Percentiles rank a stretch among this genome's conserved stretches.
These are phyloP conservation scores for Perccottus glenii DNA, from an alignment of 2,113 vertebrate species.

Conservation along the genomic window DNA sequence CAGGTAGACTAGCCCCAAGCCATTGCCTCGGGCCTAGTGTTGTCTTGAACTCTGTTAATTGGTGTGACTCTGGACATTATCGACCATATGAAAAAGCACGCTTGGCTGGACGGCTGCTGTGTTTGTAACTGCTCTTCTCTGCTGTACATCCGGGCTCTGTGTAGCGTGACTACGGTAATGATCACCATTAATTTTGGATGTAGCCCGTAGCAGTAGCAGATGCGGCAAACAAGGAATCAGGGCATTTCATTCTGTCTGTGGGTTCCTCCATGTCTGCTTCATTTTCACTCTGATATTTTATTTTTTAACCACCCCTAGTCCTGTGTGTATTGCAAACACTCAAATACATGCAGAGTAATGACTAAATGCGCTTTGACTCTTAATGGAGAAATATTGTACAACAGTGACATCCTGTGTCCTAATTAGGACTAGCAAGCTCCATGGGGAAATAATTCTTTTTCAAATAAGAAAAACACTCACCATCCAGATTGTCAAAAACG, in stretches of 20 bases:
- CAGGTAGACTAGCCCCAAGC: constrained; percentile 1
- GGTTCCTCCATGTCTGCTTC: constrained; percentile 1
- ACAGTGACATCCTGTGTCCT: constrained; percentile 74
- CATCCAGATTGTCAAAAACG: constrained; percentile 78
- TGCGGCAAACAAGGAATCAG: constrained; percentile 58
- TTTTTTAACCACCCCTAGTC: neutral
- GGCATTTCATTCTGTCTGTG: constrained; percentile 39
- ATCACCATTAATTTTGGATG: constrained; percentile 73
- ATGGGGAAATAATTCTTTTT: too few relatives aligned
- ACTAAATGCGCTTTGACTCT: neutral
- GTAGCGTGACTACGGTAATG: constrained; percentile 69
- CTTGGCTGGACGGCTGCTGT: constrained; percentile 55
- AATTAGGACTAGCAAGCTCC: constrained; percentile 26
- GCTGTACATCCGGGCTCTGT: constrained; percentile 42
- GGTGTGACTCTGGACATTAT: constrained; percentile 45
- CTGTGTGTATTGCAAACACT: neutral
- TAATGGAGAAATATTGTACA: constrained; percentile 29
- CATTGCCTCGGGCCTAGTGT: constrained; percentile 22
- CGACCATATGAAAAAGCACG: constrained; percentile 56
- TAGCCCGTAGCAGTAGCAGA: constrained; percentile 65
- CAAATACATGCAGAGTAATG: neutral
- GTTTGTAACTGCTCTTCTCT: constrained; percentile 37
- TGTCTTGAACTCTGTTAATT: constrained; percentile 57
- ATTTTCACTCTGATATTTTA: neutral
- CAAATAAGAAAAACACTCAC: constrained; percentile 57